Base-by-base conservation (phyloP, 2,113 vertebrate genomes). In the Melanocharis versteri region DNA sequence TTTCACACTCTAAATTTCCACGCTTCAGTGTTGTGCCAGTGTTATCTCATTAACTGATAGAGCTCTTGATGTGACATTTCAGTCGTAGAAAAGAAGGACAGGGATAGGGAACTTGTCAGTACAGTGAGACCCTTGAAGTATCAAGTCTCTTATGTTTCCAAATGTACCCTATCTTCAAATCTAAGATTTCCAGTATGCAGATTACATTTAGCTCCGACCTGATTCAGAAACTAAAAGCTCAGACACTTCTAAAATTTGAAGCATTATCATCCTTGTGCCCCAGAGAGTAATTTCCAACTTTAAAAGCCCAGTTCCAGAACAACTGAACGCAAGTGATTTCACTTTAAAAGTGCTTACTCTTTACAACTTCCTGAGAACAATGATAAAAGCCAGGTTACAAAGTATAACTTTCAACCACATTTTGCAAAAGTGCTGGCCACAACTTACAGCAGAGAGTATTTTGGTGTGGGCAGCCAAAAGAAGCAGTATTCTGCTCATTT, bases 281-380 rank as follows among this genome's bases (percentile, higher is more conserved):
- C 66, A 14, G 88, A 83, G 90, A 42, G 71, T 64, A 28, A 50
- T 94, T 94, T 91, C 78, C 58, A 22, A 24, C 42, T 58, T 87
- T 61, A 85, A 91, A 93, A 94, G 66, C 70, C 33, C 39, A 35
- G 1, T 69, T 95, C 68, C 73, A 93, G 82, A 83, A 33, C 73
- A 76, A 54, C 42, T 50, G 58, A 83, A 72, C 27, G 7, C 75
- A 70, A 88, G 66, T 90, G 82, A 96, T 94, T 85, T 80, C 54
- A 73, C 82, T 91, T 91, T 57, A 83, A 24, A 94, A 78, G 77
- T 40, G 56, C 87, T 96, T 93, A 42, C 42, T 65, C 54, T 92
- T 97, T 92, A 95, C 88, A 83, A 33, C 79, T 97, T 97, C 94
- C 84, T 91, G 87, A 94, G 81, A 85, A 50, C 40, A 31, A 35